A percentile compares a stretch with the other conserved stretches of the same genome.
phyloP scores from a whole-genome alignment of 2,113 vertebrate genomes.

The Cyprinodon brontotheroides region DNA sequence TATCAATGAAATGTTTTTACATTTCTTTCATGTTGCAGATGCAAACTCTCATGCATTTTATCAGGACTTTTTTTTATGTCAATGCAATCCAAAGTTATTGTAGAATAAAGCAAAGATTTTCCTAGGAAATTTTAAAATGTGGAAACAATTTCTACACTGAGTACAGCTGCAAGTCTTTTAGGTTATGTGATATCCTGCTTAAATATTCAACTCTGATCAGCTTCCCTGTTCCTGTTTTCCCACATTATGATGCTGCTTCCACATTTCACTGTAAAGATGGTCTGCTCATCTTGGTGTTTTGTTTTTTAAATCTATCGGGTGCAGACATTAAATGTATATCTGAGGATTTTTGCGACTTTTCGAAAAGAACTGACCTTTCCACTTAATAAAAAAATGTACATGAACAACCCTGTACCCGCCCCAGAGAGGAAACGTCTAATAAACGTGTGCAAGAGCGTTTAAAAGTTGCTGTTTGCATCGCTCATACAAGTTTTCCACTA shows the following conservation, averaged over 20 bases:
- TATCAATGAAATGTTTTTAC: not conserved
- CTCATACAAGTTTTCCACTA: no score
- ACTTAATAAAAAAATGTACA: no score
- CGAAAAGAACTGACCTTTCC: no score
- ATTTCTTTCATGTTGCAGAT: not conserved
- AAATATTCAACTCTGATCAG: not conserved
- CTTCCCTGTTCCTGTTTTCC: not conserved
- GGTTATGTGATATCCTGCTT: not conserved
- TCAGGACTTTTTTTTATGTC: not conserved
- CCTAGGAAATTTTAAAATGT: not conserved
- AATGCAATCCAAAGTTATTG: not conserved
- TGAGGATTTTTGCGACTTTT: no score
- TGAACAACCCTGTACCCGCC: no score
- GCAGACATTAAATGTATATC: no score
- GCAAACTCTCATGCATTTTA: not conserved
- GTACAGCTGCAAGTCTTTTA: not conserved
- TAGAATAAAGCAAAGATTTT: not conserved
- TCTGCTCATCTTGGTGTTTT: not conserved
- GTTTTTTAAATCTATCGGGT: no score
- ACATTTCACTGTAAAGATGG: not conserved
- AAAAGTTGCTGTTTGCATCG: no score
- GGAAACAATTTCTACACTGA: not conserved
- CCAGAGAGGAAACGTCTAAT: no score
- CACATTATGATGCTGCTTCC: not conserved
- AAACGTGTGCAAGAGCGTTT: no score